Conservation (phyloP, 1,140 invertebrate species). For the Calephelis nemesis region DNA sequence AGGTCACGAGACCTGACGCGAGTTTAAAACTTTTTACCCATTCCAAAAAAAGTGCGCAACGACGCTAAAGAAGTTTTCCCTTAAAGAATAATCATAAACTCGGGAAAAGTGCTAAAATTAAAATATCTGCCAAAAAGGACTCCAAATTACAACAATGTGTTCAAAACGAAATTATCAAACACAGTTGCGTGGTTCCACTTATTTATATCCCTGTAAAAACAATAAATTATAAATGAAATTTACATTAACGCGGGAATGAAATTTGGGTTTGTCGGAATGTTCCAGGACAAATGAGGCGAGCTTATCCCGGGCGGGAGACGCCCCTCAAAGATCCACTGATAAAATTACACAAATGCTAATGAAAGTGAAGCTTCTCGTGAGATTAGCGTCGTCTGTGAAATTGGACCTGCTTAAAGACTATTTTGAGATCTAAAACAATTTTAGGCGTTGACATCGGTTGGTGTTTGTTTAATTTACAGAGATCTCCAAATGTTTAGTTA, state of each 20-base stretch:
- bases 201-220: slow-evolving; percentile 12
- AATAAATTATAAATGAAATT: slow-evolving; percentile 19
- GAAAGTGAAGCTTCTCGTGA: slow-evolving; percentile 52
- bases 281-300: slow-evolving; percentile 50
- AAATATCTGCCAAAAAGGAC: too few species aligned
- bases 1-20: too few species aligned
- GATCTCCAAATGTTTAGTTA: background rate
- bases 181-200: background rate
- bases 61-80: too few species aligned
- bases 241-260: slow-evolving; percentile 11
- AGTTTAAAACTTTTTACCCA: too few species aligned
- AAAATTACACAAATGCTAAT: slow-evolving; percentile 72
- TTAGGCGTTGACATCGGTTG: slow-evolving; percentile 28
- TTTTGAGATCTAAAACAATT: slow-evolving; percentile 40
- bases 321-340: slow-evolving; percentile 46
- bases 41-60: too few species aligned
- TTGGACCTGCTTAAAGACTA: slow-evolving; percentile 57
- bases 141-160: too few species aligned
- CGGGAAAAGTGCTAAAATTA: too few species aligned
- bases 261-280: slow-evolving; percentile 20
- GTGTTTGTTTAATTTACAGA: slow-evolving; percentile 23
- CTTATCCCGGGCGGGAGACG: slow-evolving; percentile 35
- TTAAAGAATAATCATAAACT: too few species aligned
- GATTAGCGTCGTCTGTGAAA: slow-evolving; percentile 60
- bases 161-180: background rate